Base-by-base conservation (phyloP, 2,888 invertebrate species). In the Catocala nupta region DNA sequence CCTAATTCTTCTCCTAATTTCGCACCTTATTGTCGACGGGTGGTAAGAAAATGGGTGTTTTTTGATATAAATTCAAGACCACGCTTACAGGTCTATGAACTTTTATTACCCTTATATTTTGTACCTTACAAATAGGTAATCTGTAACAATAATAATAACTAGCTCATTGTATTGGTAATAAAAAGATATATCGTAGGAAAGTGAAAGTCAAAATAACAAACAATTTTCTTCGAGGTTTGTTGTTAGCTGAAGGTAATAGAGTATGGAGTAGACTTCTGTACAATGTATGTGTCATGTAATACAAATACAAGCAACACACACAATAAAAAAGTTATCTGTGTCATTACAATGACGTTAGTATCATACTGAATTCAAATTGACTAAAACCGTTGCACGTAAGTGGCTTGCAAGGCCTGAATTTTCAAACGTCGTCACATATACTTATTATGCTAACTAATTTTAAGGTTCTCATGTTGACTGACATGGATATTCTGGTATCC, bases 1-100 rank as follows among this genome's bases (percentile, higher is more conserved):
- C 86, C 90, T 92, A 93, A 93, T 93, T 92, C 91, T 90, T 87
- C 87, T 81, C 89, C 92, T 93, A 93, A 93, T 92, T 93, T 94
- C 88, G 87, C 91, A 93, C 92, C 93, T 92, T 93, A 92, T 92
- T 91, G 90, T 88, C 80, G 87, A 87, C 81, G 85, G 82, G 83
- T 77, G 84, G 83, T 83, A 89, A 88, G 90, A 89, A 90, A 92
- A 90, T 89, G 85, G 89, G 83, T 87, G 86, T 88, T 89, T 74
- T 89, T 91, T 86, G 81, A 86, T 84, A 82, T 78, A 82, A 83
- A 83, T 81, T 83, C 80, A 73, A 80, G 77, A 81, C 82, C 82
- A 83, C 80, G 80, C 76, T 80, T 79, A 72, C 73, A 70, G 77
- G 71, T 80, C 81, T 74, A 75, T 81, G 76, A 80, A 81, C 76